Conservation (phyloP, 1,140 invertebrate genomes). For the Hyphantria cunea region DNA sequence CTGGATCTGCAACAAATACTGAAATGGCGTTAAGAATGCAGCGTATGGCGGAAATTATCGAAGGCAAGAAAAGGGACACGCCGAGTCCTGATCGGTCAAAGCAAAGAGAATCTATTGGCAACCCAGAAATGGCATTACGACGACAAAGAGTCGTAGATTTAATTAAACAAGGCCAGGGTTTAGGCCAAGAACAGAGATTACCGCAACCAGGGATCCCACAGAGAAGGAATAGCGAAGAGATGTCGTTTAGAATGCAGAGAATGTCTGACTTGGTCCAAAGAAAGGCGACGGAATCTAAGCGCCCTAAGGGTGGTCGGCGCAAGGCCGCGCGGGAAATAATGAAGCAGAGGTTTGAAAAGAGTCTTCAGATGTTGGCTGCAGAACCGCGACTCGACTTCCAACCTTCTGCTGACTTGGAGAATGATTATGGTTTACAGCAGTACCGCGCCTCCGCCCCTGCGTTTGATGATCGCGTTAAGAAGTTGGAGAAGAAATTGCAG, state of each 20-base stretch:
- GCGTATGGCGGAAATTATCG: conserved; percentile 65
- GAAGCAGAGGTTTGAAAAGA: conserved; percentile 67
- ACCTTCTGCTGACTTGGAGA: conserved; percentile 56
- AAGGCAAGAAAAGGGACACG: conserved; percentile 55
- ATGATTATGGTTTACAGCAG: conserved; percentile 77
- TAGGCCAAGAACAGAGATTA: conserved; percentile 44
- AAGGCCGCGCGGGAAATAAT: conserved; percentile 65
- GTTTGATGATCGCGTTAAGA: conserved; percentile 67
- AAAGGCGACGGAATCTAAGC: conserved; percentile 47
- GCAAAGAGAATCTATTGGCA: conserved; percentile 51
- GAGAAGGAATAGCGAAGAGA: conserved; percentile 52
- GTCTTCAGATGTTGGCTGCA: conserved; percentile 63
- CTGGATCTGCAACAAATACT: conserved; percentile 46
- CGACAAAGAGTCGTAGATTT: conserved; percentile 57
- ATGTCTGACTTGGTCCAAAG: conserved; percentile 65
- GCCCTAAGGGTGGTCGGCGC: conserved; percentile 50
- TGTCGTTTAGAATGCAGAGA: conserved; percentile 62
- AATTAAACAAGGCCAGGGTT: conserved; percentile 36
- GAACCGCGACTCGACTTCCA: conserved; percentile 55
- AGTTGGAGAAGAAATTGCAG: conserved; percentile 65
- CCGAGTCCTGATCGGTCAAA: conserved; percentile 55
- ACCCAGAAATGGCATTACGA: conserved; percentile 58
- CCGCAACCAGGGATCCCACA: conserved; percentile 37
- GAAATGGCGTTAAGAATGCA: conserved; percentile 60
- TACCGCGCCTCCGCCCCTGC: conserved; percentile 79